Evolutionary conservation across 2,113 vertebrate species (phyloP), one percentile per base, ranked within the genome.

Genomic region (Percina caprodes): DNA sequence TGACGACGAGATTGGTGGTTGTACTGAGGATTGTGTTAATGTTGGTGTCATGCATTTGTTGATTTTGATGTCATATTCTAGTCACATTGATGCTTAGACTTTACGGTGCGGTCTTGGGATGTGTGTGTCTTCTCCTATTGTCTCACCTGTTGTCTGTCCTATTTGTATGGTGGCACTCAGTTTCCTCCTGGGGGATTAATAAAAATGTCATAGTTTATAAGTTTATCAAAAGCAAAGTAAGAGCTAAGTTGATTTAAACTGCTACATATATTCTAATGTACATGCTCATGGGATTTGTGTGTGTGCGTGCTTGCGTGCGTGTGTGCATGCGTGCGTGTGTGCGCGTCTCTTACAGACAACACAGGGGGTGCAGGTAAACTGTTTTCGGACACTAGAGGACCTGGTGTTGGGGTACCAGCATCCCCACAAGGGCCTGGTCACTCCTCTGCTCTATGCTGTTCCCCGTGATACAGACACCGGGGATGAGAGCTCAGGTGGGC

Each of bases 361-460:
- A 60, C 96, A 97, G 65, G 97, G 97, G 56, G 94, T 96, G 74
- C 96, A 96, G 89, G 94, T 96, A 73, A 97, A 96, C 85, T 95
- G 95, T 80, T 98, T 97, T 89, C 94, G 88, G 21, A 95, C 94
- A 0, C 94, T 98, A 46, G 90, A 91, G 1, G 96, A 97, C 66
- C 92, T 98, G 82, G 95, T 98, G 51, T 51, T 91, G 0, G 95
- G 95, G 58, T 97, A 98, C 88, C 95, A 96, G 89, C 93, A 97
- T 55, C 96, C 96, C n/a, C 94, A 96, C 91, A 97, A 96, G 18
- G 97, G 97, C 71, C 88, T 98, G 84, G 96, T 96, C 69, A 94
- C 91, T 0, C 92, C 96, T 0, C 92, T 98, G 79, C 94, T 95
- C 48, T 96, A 95, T 75, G 93, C 96, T 9, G 96, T 96, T 78